Evolutionary conservation across 2,797 vertebrate genomes (phyloP), one percentile per base, ranked within the genome.

Genomic region (Muscicapa comitata): DNA sequence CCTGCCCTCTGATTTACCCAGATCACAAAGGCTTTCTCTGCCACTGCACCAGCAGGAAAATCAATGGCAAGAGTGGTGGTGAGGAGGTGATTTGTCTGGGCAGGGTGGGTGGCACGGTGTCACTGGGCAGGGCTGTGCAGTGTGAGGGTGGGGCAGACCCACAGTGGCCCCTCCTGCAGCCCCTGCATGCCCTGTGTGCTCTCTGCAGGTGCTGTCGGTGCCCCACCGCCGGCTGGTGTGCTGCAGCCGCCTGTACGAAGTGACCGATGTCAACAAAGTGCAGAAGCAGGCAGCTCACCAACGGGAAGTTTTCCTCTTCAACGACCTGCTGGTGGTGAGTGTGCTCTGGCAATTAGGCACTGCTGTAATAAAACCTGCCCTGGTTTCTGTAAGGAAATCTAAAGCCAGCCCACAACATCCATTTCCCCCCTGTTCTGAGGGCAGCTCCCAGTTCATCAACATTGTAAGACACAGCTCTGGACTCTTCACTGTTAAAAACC

Each of bases 251-350:
- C 98, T 99, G 71, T 99, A 99, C 4, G 99, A 99, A 97, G 99
- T 99, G 94, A 99, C 98, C 0, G 99, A 99, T 1, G 98, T 99
- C 67, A 99, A 99, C 98, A 99, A 99, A 97, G 97, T 99, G 63
- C 99, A 99, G 97, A 99, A 99, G 96, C 99, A 99, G 96, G 99
- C 99, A 2, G 98, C 99, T 35, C 99, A 99, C 94, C 99, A 99
- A 97, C 98, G 99, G 96, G 99, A 99, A 94, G 99, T 99, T 89
- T 99, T 99, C 96, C 99, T 99, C 94, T 99, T 99, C 97, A 99
- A 99, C 33, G 99, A 99, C 97, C 97, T 99, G 94, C 98, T 99
- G 82, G 98, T 99, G 99, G 99, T 99, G 97, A 98, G 98, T 88
- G 13, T 54, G 23, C n/a, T 15, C 38, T 43, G 68, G 53, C 26